These are phyloP conservation scores for Epicampocera succincta DNA, from an alignment of 2,888 invertebrate species.

Conservation along the genomic window DNA sequence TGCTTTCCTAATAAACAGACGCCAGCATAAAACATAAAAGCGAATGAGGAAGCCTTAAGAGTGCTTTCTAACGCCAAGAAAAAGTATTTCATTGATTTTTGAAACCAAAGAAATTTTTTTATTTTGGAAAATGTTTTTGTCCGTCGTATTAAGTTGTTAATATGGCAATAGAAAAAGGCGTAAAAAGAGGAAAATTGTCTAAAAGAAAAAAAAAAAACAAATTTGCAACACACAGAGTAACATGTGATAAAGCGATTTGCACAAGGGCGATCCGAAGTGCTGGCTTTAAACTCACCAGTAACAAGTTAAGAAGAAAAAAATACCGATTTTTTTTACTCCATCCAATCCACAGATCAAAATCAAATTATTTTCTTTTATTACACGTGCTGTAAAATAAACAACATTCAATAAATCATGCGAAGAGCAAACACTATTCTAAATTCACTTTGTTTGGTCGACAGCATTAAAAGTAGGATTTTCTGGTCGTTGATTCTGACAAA, in stretches of 20 bases:
- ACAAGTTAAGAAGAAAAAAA: neutral
- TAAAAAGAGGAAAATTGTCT: constrained; percentile 34
- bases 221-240: neutral
- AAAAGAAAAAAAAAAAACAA: constrained; percentile 30
- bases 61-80: constrained; percentile 76
- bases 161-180: constrained; percentile 44
- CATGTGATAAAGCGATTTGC: constrained; percentile 9
- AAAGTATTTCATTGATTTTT: constrained; percentile 81
- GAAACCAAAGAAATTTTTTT: constrained; percentile 76
- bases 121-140: constrained; percentile 68
- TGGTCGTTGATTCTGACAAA: constrained; percentile 37
- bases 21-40: constrained; percentile 60
- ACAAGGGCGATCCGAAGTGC: constrained; percentile 5
- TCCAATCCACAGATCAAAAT: constrained; percentile 8
- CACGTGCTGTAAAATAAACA: constrained; percentile 64
- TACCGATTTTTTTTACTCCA: neutral
- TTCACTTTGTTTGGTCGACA: constrained; percentile 3
- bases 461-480: constrained; percentile 29
- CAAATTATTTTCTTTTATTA: constrained; percentile 11
- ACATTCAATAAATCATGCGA: neutral
- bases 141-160: constrained; percentile 53
- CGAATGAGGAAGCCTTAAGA: constrained; percentile 75
- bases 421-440: neutral
- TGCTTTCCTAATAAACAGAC: constrained; percentile 54
- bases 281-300: neutral